phyloP scores from a whole-genome alignment of 2,113 vertebrate genomes.

The Chauna torquata region DNA sequence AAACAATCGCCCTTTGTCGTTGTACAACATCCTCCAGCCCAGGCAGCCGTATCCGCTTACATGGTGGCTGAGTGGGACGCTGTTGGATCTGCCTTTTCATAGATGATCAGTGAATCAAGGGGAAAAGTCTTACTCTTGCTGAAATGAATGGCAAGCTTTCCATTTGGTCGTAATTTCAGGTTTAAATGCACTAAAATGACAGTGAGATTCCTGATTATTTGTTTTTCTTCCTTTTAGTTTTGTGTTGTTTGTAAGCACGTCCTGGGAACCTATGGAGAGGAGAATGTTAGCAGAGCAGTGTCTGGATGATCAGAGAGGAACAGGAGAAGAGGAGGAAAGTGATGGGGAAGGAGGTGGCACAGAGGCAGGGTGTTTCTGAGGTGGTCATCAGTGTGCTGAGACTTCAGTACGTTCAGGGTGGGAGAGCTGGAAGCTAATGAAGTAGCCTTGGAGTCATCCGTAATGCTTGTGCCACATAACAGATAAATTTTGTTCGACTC shows the following conservation, averaged over 20 bases:
- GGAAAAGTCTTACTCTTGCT: background rate
- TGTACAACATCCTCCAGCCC: background rate
- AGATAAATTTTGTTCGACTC: background rate
- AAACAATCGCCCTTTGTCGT: background rate
- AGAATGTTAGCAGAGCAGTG: background rate
- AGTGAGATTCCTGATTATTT: background rate
- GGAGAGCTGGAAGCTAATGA: background rate
- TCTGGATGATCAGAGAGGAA: background rate
- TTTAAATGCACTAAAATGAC: background rate
- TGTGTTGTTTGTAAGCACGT: background rate
- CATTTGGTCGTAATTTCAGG: background rate
- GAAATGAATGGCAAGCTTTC: background rate
- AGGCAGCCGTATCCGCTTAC: background rate
- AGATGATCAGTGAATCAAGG: background rate
- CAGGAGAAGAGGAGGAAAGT: background rate
- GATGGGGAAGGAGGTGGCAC: background rate
- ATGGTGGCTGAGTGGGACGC: background rate
- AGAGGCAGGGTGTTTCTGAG: background rate
- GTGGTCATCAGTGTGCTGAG: background rate
- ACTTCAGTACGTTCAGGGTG: background rate
- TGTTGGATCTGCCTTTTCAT: background rate
- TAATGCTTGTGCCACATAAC: background rate
- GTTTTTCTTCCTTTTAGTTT: background rate
- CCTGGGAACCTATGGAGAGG: background rate
- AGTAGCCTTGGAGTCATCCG: rapidly evolving